Base-by-base conservation (phyloP, 1,140 invertebrate genomes). In the Anoplophora glabripennis region DNA sequence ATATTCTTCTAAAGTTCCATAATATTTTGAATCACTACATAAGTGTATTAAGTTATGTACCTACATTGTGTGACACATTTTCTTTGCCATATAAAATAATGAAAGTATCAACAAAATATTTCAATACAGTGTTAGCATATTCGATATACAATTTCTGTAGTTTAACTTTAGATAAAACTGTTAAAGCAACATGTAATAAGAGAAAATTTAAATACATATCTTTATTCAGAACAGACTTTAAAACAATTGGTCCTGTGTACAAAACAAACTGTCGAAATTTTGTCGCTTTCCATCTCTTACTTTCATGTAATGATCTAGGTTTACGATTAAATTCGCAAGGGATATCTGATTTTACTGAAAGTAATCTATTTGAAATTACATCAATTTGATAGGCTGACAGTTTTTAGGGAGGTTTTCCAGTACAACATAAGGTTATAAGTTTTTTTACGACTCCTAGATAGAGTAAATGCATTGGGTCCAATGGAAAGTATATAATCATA, bases 201-300 rank as follows among this genome's bases (percentile, higher is more conserved):
- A 41, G n/a, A 15, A 41, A 41, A 15, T 41, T 41, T n/a, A 41
- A 41, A 15, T 41, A 41, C n/a, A 41, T 41, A 12, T n/a, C 38
- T 41, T 41, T 41, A 15, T 15, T 41, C 4, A 41, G n/a, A 41
- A 41, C 2, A n/a, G 38, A 41, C 15, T 41, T 41, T n/a, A 41
- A 15, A 12, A 15, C 38, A 12, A 41, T 15, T 41, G 15, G n/a
- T 41, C 38, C 38, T 41, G 38, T 41, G 15, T 41, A 41, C 15
- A 28, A 41, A 41, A 41, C 38, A 15, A 41, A 41, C n/a, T 12
- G 38, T 41, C 38, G n/a, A 15, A 3, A 41, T 41, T 41, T 7
- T 12, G 38, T 41, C 4, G 38, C 38, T 41, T 41, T 41, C 38
- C 15, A 15, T 41, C 38, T 41, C 38, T 15, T 41, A 38, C n/a